Evolutionary conservation across 2,797 vertebrate species (phyloP), one percentile per base, ranked within the genome.

Genomic region (Pyrrhura leucotis): DNA sequence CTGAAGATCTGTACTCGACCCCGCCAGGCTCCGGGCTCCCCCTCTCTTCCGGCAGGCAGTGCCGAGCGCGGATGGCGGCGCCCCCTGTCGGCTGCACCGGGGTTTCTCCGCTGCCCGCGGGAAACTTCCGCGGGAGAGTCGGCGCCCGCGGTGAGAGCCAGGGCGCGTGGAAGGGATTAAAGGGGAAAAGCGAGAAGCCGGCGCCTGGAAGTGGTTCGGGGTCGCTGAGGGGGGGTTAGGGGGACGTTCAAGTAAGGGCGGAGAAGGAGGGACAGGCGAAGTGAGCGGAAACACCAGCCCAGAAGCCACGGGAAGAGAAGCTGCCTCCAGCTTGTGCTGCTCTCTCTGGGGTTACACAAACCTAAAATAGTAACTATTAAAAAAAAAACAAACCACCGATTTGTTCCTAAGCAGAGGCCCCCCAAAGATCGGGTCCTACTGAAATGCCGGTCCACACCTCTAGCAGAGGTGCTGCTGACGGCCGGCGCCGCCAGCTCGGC

Each of bases 1-100:
- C 97, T 96, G 97, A 97, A 98, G 97, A 97, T 95, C 96, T 94
- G 93, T 93, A 95, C 97, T 97, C 97, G 97, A 98, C 97, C 98
- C 94, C 39, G 96, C 94, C 77, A 82, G 63, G 96, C 95, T 77
- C 84, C 78, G 71, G 96, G 97, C 95, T 53, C 89, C 69, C 82
- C 95, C 96, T 92, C 91, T 89, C 96, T 87, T 92, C 93, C 89
- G 69, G 94, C 96, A 90, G 94, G 95, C 93, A 90, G 91, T 31
- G 91, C 94, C 44, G 95, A 83, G 96, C 88, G 85, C 88, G 96
- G 93, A 47, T 87, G 81, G 58, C 68, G 90, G 98, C 97, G 97
- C 97, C 98, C 98, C 98, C 98, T 98, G 86, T 98, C 97, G 98
- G 98, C 97, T 88, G 68, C 94, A 71, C 92, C 68, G 14, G 96